phyloP scores from a whole-genome alignment of 2,797 vertebrate genomes.

The Bufotes viridis region DNA sequence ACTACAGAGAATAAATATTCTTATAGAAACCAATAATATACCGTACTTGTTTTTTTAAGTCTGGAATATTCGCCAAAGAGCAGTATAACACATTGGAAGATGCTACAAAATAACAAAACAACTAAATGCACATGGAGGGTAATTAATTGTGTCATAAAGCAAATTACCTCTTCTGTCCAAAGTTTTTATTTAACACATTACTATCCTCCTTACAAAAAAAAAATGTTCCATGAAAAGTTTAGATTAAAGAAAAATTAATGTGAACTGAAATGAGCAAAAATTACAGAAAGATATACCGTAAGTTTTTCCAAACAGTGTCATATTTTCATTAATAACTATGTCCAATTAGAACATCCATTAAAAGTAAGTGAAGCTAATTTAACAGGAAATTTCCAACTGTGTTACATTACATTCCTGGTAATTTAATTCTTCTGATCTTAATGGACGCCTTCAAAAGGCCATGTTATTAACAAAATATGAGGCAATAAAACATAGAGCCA shows the following conservation, averaged over 20 bases:
- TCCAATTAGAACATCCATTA: constrained; percentile 71
- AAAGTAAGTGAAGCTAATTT: constrained; percentile 76
- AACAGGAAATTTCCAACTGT: constrained; percentile 71
- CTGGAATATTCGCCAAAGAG: not conserved
- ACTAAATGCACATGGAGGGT: too few relatives aligned
- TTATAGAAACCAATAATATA: not conserved
- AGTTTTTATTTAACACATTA: not conserved
- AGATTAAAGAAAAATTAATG: constrained; percentile 41
- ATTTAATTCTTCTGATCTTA: constrained; percentile 75
- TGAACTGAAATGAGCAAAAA: constrained; percentile 62
- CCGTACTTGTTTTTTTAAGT: too few relatives aligned
- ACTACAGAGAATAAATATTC: not conserved
- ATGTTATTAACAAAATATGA: constrained; percentile 74
- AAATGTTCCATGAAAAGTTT: constrained; percentile 35
- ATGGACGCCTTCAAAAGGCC: constrained; percentile 73
- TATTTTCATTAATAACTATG: constrained; percentile 70
- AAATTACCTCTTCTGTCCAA: not conserved
- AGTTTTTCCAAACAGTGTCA: constrained; percentile 65
- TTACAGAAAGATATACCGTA: constrained; percentile 67
- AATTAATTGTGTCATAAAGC: not conserved
- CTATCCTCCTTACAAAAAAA: not conserved
- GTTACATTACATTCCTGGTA: constrained; percentile 69
- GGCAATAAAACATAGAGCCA: constrained; percentile 69
- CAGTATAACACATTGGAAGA: not conserved
- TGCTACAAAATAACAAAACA: not conserved